Evolutionary conservation across 2,113 vertebrate genomes (phyloP), one percentile per base, ranked within the genome.

Genomic region (Deroptyus accipitrinus): DNA sequence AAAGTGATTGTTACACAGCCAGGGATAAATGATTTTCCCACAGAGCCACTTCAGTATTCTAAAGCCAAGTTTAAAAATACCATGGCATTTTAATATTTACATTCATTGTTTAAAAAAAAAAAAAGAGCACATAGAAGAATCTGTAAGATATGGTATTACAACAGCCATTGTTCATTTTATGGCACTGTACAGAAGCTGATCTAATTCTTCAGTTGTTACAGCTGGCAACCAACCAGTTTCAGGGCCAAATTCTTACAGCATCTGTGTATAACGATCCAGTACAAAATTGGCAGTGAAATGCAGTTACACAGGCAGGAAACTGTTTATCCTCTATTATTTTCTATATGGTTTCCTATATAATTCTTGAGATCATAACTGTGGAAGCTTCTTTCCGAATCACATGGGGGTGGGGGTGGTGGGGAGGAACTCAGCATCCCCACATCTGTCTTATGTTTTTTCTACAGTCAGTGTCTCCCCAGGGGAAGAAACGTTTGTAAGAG

Each of bases 1-100:
- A 97, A 96, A 97, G 92, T 68, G 92, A 96, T 95, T 96, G 93
- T 97, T 97, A 90, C 83, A 67, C 62, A 92, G 96, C 97, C 91
- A 96, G 91, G 94, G 95, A 97, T 86, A 96, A 94, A 96, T 96
- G 83, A 96, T 96, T 97, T 97, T 97, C 96, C 97, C 96, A 97
- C 95, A 97, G 95, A 96, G 52, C 62, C 77, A 81, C 62, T 95
- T 49, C 66, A 95, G 80, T 83, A 92, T 79, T 92, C 93, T 82
- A 89, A 91, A 95, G 94, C 85, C 95, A 96, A 96, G 92, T 96
- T 96, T 95, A 96, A 96, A 96, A 97, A 96, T 97, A 97, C 63
- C 92, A 61, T 7, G 11, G 22, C 57, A 92, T 93, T 95, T 96
- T 95, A 93, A 79, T 96, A 94, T 92, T 95, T 95, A 95, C 82